Evolutionary conservation across 2,797 vertebrate genomes (phyloP), one percentile per base, ranked within the genome.

Genomic region (Anabacerthia variegaticeps): DNA sequence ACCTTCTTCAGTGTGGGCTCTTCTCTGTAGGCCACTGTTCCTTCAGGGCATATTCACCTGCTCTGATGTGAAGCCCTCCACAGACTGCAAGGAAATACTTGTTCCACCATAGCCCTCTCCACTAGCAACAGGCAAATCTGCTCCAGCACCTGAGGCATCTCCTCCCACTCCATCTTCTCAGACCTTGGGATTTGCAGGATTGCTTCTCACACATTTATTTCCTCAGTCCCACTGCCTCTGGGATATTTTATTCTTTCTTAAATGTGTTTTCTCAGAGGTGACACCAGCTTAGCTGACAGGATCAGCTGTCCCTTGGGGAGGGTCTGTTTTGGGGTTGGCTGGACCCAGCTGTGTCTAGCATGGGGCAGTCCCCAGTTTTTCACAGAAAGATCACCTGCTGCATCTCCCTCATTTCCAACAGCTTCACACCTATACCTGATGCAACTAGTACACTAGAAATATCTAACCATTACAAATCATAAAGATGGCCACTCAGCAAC

Each of bases 311-410:
- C 28, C 14, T 19, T 44, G 5, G 28, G 12, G 3, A 69, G 39
- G 9, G n/a, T 51, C 7, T 0, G 0, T 39, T 54, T 34, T n/a
- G 30, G 51, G 76, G 7, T 21, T 37, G 30, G 7, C 14, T 85
- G 79, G 26, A 52, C 18, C 7, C 26, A 59, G 12, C 11, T 7
- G 7, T 17, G 11, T 30, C 10, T 26, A 39, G 12, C 18, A 24
- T 8, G 14, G 26, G 16, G 5, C 14, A 93, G 32, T 1, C 18
- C 7, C 13, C 27, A 49, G 18, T 13, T 89, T 19, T 56, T 72
- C 34, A 49, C 23, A 32, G 22, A 73, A 22, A 52, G 21, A 34
- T 24, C 1, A 1, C 14, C 18, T 41, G 14, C 34, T 80, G 39
- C 61, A 67, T 19, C 24, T 63, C 20, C 24, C 41, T 71, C 49